Base-by-base conservation (phyloP, 2,113 vertebrate species). In the Xyrauchen texanus region DNA sequence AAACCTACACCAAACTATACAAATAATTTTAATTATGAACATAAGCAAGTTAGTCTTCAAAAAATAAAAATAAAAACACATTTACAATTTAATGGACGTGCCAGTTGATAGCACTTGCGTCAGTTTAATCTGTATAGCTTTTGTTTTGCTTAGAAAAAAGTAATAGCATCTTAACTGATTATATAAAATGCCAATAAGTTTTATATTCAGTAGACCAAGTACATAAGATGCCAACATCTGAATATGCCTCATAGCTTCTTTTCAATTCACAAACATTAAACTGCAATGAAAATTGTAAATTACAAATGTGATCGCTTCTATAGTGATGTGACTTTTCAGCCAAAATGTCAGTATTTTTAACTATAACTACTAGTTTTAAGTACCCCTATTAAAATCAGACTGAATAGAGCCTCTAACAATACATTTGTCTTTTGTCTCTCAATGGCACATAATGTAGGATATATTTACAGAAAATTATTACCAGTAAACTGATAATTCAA, bases 1-100 rank as follows among this genome's bases (percentile, higher is more conserved):
- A n/a, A 79, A 90, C 75, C 21, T 34, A 34, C 3, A 44, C 42
- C 76, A 64, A 85, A 81, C 63, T 78, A 82, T 85, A 86, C 81
- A 86, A 76, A 82, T 62, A 44, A 81, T 60, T 60, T 8, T 11
- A 58, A 65, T 67, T 68, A 46, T 67, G 58, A 79, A 76, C 12
- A 64, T 34, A 34, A 3, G 21, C 21, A 34, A 34, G 21, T 1
- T 34, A 34, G 21, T 34, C 21, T 34, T 8, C 10, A 4, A 80
- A 44, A 64, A 68, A 75, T 64, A 13, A 71, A 81, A 68, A n/a
- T 1, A 63, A 74, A 51, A 34, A 34, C 21, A 78, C 65, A 77
- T 62, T 71, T 70, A 80, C 52, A 65, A 8, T 6, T 77, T 12
- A 47, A 77, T 76, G 71, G 15, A 71, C 49, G 21, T 64, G 63